phyloP scores from a whole-genome alignment of 1,140 invertebrate genomes.

The Himalopsyche phryganea region DNA sequence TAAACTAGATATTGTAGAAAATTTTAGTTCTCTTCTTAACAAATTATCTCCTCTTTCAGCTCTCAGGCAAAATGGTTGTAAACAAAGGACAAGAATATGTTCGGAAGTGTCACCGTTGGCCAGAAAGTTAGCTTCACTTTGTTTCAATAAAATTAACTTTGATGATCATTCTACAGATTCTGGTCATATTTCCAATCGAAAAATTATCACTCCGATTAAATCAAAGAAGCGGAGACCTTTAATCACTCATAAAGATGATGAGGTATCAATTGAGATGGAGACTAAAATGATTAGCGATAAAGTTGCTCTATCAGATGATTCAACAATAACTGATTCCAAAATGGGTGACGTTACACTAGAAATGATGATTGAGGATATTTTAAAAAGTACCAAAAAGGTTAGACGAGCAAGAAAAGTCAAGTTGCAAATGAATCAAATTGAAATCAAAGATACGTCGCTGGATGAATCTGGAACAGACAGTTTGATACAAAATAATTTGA shows the following conservation, averaged over 20 bases:
- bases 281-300: slow-evolving; percentile 28
- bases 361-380: slow-evolving; percentile 33
- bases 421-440: slow-evolving; percentile 6
- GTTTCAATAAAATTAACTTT: slow-evolving; percentile 28
- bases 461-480: too few species aligned
- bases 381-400: slow-evolving; percentile 32
- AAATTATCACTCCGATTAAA: not conserved
- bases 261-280: slow-evolving; percentile 27
- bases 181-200: not conserved
- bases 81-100: slow-evolving; percentile 23
- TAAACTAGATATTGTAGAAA: slow-evolving; percentile 23
- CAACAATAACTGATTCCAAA: slow-evolving; percentile 31
- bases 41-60: slow-evolving; percentile 31
- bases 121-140: slow-evolving; percentile 26
- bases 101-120: slow-evolving; percentile 31
- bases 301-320: slow-evolving; percentile 11
- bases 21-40: slow-evolving; percentile 26
- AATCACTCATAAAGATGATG: slow-evolving; percentile 21
- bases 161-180: slow-evolving; percentile 19
- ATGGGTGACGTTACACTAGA: slow-evolving; percentile 32
- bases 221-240: slow-evolving; percentile 11
- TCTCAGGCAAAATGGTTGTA: slow-evolving; percentile 24
- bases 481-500: too few species aligned
- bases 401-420: slow-evolving; percentile 26
- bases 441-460: too few species aligned